phyloP scores from a whole-genome alignment of 2,888 invertebrate species.

The Catocala sponsa region DNA sequence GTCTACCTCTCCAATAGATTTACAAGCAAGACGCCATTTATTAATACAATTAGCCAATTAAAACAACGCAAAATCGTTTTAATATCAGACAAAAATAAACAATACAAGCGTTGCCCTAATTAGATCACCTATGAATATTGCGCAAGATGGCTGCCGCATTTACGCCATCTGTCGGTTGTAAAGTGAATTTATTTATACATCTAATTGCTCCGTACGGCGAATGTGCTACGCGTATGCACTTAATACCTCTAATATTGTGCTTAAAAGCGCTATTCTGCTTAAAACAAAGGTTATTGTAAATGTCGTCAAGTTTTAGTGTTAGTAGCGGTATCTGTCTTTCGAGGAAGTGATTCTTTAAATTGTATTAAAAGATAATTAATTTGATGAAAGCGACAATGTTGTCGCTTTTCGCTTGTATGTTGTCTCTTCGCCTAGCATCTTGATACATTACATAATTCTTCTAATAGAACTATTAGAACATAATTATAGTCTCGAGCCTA shows the following conservation, averaged over 20 bases:
- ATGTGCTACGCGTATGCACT: conserved; percentile 80
- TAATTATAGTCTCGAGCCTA: no score
- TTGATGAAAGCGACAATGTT: no score
- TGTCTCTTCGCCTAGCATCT: no score
- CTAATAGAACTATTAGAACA: no score
- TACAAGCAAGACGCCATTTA: conserved; percentile 13
- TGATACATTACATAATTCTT: no score
- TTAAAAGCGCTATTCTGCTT: conserved; percentile 76
- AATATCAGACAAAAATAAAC: conserved; percentile 71
- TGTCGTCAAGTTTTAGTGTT: conserved; percentile 76
- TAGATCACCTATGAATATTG: conserved; percentile 81
- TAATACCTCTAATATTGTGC: conserved; percentile 80
- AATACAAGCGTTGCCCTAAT: conserved; percentile 65
- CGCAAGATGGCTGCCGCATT: conserved; percentile 77
- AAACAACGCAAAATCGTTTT: conserved; percentile 45
- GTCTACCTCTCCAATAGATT: neutral
- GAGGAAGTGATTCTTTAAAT: conserved; percentile 3
- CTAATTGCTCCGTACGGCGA: conserved; percentile 80
- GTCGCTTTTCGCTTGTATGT: no score
- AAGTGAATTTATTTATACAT: conserved; percentile 85
- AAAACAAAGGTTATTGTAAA: conserved; percentile 74
- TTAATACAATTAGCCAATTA: conserved; percentile 34
- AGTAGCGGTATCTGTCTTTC: conserved; percentile 63
- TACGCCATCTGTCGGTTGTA: conserved; percentile 83
- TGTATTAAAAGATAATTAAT: neutral